Evolutionary conservation across 35 echinoderm and acorn worm species (phyloP), one percentile per base, ranked within the genome.

Genomic region (Patiria miniata): DNA sequence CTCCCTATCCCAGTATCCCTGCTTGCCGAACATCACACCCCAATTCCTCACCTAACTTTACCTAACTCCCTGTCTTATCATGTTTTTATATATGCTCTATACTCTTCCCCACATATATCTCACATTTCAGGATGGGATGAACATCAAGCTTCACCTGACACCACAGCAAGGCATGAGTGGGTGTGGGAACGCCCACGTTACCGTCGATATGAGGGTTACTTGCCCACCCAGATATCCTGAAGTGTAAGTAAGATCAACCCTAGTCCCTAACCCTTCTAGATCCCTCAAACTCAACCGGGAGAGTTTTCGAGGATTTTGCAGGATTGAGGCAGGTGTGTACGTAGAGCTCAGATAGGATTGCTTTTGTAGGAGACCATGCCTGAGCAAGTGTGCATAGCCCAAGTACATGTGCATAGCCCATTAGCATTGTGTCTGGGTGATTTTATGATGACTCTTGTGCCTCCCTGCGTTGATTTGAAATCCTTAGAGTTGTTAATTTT

Each of bases 111-210:
- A 47, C 4, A 47, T 47, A 12, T 12, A 0, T 40, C 37, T 42
- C 65, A 32, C 34, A 28, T 28, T 83, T 52, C 78, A 97, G 90
- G 78, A 68, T 40, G 90, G 90, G 10, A 69, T 93, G 56, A 77
- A 93, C 23, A 12, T 91, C 8, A 53, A 60, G 12, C 85, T 98
- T 53, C 95, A 94, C 79, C 81, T 98, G 56, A 90, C 89, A 65
- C 92, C 95, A 33, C 85, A 88, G 44, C 85, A 91, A 83, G 92
- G 95, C 3, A 98, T 89, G 86, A 90, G 92, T 91, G 89, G 85
- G 17, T 82, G 89, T 29, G 77, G 79, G 8, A 81, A 94, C 65
- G 93, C 94, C 56, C 92, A 98, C 86, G 89, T 91, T n/a, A 98
- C 77, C 29, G 85, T 90, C 16, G 95, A 98, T 83, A 91, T 98